Evolutionary conservation across 2,888 invertebrate species (phyloP), one percentile per base, ranked within the genome.

Genomic region (Lamproptera curius): DNA sequence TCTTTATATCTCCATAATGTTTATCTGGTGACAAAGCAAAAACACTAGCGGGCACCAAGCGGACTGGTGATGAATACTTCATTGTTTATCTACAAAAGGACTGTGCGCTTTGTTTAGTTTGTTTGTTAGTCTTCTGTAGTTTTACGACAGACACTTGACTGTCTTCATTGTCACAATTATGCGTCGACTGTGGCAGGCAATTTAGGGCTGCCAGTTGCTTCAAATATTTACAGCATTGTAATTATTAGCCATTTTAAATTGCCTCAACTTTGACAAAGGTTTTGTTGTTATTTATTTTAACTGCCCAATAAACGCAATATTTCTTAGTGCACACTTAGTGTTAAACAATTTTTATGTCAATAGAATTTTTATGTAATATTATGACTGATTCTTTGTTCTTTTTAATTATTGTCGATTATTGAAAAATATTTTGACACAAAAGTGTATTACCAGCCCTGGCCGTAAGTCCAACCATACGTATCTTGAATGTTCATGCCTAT

Each of bases 81-180:
- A 83, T 82, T 74, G 75, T 74, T 67, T 74, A 68, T 59, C 70
- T 68, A 73, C 77, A 78, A 76, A 76, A 78, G 77, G 76, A 73
- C 72, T 72, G 67, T 68, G 68, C 71, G 75, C 72, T 75, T 75
- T 79, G 71, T 78, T 67, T 71, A 65, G 63, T 65, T 43, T 48
- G 42, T 47, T 47, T 47, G 49, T 48, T 43, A 43, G 48, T 49
- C 67, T 70, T 74, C 67, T 75, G 67, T 74, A 75, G 73, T 79
- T 80, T 80, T 82, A 80, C 79, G 81, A 76, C 70, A 78, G 76
- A 79, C 77, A 73, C 75, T 78, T 79, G 73, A 71, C 76, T 76
- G 70, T 73, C 72, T 76, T 73, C 72, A 77, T 78, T 78, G 81
- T 81, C 73, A 74, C 73, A 74, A 75, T 78, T 70, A 68, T 72